phyloP scores from a whole-genome alignment of 2,888 invertebrate genomes.

The Malthinus seriepunctatus region DNA sequence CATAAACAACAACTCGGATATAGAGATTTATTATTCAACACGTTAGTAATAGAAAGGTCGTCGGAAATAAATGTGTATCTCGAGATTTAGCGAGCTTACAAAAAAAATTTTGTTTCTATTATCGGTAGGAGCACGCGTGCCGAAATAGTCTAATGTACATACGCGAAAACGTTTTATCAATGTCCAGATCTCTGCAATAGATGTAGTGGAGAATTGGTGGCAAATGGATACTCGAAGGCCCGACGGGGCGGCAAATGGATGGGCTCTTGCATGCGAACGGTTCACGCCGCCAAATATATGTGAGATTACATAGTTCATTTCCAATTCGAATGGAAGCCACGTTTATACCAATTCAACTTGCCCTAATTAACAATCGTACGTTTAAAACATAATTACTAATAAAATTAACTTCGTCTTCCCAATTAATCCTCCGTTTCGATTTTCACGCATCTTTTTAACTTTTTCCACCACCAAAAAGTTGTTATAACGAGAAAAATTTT shows the following conservation, averaged over 20 bases:
- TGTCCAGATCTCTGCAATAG: constrained; percentile 37
- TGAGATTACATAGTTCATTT: constrained; percentile 32
- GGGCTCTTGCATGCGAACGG: constrained; percentile 37
- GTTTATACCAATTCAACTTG: constrained; percentile 34
- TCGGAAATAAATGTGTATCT: constrained; percentile 42
- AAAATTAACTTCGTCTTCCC: constrained; percentile 30
- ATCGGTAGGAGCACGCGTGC: constrained; percentile 28
- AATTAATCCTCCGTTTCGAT: constrained; percentile 29
- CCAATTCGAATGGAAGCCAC: constrained; percentile 40
- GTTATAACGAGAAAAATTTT: too few relatives aligned
- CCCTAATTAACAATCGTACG: constrained; percentile 34
- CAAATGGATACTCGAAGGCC: constrained; percentile 42
- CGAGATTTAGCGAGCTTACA: constrained; percentile 32
- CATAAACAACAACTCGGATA: constrained; percentile 37
- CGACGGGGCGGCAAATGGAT: constrained; percentile 38
- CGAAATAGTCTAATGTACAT: constrained; percentile 36
- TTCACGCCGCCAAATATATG: constrained; percentile 37
- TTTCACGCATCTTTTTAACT: background rate
- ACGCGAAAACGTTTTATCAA: constrained; percentile 37
- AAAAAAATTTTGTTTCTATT: constrained; percentile 20
- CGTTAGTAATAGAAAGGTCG: constrained; percentile 39
- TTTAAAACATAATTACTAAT: constrained; percentile 33
- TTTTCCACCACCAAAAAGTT: too few relatives aligned
- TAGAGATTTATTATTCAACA: constrained; percentile 41
- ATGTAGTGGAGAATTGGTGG: constrained; percentile 43